Evolutionary conservation across 2,113 vertebrate species (phyloP).

Genomic region (Poecile atricapillus): DNA sequence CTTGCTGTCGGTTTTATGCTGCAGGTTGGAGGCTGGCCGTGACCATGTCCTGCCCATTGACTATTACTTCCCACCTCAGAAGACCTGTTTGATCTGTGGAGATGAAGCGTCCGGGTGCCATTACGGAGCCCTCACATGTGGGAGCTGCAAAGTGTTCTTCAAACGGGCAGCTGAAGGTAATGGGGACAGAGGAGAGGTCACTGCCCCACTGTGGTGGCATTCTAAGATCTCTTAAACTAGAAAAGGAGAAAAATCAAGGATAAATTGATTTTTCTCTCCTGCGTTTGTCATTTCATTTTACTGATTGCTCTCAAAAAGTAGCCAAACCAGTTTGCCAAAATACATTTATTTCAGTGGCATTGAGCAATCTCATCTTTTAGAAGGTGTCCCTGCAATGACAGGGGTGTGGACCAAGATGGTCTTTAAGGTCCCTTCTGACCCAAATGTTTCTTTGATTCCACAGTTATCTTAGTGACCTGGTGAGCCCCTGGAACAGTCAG

Average conservation of each 20-base stretch:
- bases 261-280: neutral
- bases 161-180: constrained; percentile 98
- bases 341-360: neutral
- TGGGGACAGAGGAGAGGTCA: neutral
- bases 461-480: neutral
- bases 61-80: constrained; percentile 96
- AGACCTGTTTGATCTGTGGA: constrained; percentile 94
- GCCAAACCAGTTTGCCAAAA: neutral
- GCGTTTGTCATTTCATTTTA: neutral
- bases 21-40: constrained; percentile 83
- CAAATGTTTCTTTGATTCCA: neutral
- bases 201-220: neutral
- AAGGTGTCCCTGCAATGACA: neutral
- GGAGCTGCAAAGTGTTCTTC: constrained; percentile 99
- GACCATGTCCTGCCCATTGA: constrained; percentile 93
- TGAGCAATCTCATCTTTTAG: neutral
- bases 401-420: neutral
- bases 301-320: neutral
- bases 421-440: neutral
- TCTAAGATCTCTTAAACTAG: neutral
- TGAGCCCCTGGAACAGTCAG: neutral
- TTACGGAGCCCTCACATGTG: constrained; percentile 96
- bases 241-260: neutral
- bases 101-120: constrained; percentile 98
- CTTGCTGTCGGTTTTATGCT: neutral